These are phyloP conservation scores for Scaptodrosophila latifasciaeformis DNA, from an alignment of 2,888 invertebrate genomes.

Conservation along the genomic window DNA sequence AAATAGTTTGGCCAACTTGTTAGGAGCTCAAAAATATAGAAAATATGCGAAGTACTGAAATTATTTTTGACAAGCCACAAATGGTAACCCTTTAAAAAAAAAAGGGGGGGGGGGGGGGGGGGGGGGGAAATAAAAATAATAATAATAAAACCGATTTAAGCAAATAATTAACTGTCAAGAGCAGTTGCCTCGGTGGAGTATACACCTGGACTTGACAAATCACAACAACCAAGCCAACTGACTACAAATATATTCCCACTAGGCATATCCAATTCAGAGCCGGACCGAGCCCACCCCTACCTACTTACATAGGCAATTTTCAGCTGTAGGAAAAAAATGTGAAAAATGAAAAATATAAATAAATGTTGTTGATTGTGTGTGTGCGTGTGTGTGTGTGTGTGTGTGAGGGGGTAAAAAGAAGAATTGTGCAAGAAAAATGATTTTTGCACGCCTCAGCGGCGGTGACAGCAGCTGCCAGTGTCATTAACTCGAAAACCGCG, in stretches of 20 bases:
- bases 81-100: no score
- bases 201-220: slow-evolving; percentile 4
- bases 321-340: slow-evolving; percentile 32
- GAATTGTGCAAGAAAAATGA: slow-evolving; percentile 65
- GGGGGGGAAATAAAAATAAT: not conserved
- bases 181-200: slow-evolving; percentile 31
- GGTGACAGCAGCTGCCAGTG: slow-evolving; percentile 57
- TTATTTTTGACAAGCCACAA: no score
- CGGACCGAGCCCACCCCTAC: no score
- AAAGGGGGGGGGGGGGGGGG: not conserved
- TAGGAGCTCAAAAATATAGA: no score
- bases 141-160: slow-evolving; percentile 47
- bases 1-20: no score
- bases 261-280: no score
- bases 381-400: no score
- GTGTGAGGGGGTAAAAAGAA: no score
- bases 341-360: slow-evolving; percentile 50
- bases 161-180: slow-evolving; percentile 64
- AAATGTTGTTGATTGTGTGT: slow-evolving; percentile 1
- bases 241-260: no score
- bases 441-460: slow-evolving; percentile 60
- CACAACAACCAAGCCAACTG: slow-evolving; percentile 4
- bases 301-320: slow-evolving; percentile 56
- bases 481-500: slow-evolving; percentile 67
- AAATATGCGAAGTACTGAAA: no score